Percentiles rank a stretch among this genome's conserved stretches.
These are phyloP conservation scores for Callorhinus ursinus DNA, from an alignment of 2,113 vertebrate genomes.

Conservation along the genomic window DNA sequence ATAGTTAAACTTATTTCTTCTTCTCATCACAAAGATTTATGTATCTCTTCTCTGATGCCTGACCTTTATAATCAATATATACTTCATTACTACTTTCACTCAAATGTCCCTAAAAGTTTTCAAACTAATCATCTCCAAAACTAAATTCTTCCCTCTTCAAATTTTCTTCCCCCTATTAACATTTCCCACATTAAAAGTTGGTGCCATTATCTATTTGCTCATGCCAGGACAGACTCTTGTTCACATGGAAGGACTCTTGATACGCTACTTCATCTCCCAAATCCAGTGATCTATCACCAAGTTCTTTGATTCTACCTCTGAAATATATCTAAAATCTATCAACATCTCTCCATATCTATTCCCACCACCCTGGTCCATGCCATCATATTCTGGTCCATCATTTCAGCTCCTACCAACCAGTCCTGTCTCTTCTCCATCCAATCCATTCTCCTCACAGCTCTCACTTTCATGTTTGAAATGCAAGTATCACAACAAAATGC, in stretches of 20 bases:
- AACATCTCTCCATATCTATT: neutral
- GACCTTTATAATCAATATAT: neutral
- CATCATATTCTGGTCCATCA: neutral
- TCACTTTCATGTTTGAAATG: neutral
- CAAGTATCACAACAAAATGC: neutral
- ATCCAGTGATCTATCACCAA: neutral
- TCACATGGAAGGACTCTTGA: neutral
- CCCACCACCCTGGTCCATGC: neutral
- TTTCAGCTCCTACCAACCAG: neutral
- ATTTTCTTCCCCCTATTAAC: neutral
- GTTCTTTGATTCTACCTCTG: neutral
- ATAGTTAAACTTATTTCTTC: neutral
- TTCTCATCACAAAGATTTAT: neutral
- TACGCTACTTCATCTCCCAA: neutral
- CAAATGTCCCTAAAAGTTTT: neutral
- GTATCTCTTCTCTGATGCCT: neutral
- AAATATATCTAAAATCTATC: neutral
- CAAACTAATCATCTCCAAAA: neutral
- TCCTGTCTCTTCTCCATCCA: neutral
- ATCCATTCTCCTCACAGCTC: neutral
- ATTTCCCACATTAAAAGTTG: neutral
- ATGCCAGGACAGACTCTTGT: neutral
- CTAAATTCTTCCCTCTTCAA: neutral
- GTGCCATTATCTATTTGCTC: neutral
- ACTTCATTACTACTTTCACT: neutral